phyloP scores from a whole-genome alignment of 2,888 invertebrate genomes.

The Philopedon plagiatum region DNA sequence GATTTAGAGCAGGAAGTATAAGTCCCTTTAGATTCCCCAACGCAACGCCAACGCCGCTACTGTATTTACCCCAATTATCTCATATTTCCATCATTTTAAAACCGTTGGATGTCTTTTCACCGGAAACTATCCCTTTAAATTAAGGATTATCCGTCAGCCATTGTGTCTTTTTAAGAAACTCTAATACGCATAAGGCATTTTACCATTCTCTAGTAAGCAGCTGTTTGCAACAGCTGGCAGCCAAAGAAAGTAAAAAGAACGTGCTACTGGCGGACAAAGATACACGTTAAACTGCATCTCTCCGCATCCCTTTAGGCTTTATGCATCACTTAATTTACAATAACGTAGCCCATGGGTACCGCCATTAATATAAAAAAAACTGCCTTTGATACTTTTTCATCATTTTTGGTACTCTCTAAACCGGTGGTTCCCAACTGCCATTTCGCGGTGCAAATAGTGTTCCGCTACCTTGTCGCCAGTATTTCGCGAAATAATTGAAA shows the following conservation, averaged over 20 bases:
- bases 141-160: constrained; percentile 13
- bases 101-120: constrained; percentile 15
- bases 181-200: constrained; percentile 16
- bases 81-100: constrained; percentile 3
- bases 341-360: background rate
- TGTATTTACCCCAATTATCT: background rate
- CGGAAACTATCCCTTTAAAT: constrained; percentile 17
- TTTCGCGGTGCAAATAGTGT: too few species aligned
- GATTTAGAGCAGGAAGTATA: too few species aligned
- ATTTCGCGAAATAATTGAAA: too few species aligned
- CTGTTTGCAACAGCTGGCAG: constrained; percentile 41
- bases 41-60: background rate
- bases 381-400: too few species aligned
- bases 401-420: too few species aligned
- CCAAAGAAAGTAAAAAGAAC: constrained; percentile 35
- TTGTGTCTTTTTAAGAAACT: constrained; percentile 11
- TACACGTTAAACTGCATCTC: constrained; percentile 28
- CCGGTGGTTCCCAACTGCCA: too few species aligned
- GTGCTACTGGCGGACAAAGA: constrained; percentile 36
- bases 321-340: constrained; percentile 29
- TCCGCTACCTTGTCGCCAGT: too few species aligned
- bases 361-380: too few species aligned
- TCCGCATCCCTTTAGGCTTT: constrained; percentile 38
- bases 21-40: too few species aligned
- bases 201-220: constrained; percentile 34